Evolutionary conservation across 2,797 vertebrate genomes (phyloP), one percentile per base, ranked within the genome.

Genomic region (Sebastolobus altivelis): DNA sequence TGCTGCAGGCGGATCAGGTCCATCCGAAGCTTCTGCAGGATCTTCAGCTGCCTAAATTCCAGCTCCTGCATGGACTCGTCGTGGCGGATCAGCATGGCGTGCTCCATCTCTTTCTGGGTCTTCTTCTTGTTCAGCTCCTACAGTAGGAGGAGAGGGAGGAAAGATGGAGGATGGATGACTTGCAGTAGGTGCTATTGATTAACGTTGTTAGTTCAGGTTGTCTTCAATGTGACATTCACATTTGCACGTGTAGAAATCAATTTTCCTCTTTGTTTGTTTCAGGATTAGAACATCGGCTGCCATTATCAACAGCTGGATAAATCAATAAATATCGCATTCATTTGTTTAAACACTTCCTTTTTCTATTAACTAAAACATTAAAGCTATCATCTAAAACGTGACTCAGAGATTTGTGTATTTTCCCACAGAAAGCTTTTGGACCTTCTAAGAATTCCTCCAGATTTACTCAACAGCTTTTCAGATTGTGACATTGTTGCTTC

Each of bases 1-100:
- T 99, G 98, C 97, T 99, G 98, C 92, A 99, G 96, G 68, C 98
- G 97, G 96, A 99, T 99, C 91, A 99, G 97, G 94, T 99, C 98
- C 98, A 99, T 98, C 65, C 98, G 97, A 81, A 99, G 97, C 96
- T 98, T 99, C 96, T 99, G 98, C 90, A 99, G 92, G 5, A 94
- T 98, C 95, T 97, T 97, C 88, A 99, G 96, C 96, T 99, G 98
- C 92, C 98, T 89, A 76, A 98, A 97, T 92, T 99, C 98, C 75
- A 99, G 96, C 85, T 99, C 98, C 69, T 98, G 98, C 46, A 98
- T 99, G 79, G 98, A 99, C 96, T 99, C 98, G 4, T 99, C 98
- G 7, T 99, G 98, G 88, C 98, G 97, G 95, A 98, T 99, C 88
- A 99, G 94, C 98, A 99, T 98, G 88, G 98, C 97, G 1, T 99